Conservation (phyloP, 2,113 vertebrate genomes). For the Gavia stellata region DNA sequence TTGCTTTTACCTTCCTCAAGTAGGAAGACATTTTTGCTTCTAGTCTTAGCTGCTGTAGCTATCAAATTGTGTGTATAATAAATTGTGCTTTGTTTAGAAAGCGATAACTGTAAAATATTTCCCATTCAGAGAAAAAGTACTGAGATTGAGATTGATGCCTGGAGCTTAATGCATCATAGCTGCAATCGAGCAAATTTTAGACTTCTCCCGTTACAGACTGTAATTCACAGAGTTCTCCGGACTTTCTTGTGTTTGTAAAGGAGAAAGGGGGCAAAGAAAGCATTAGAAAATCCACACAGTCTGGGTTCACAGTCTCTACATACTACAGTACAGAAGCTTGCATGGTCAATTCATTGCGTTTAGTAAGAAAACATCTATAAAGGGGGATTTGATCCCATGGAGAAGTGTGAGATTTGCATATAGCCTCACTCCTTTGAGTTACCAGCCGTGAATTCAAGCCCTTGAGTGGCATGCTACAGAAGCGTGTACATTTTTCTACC, state of each 20-base stretch:
- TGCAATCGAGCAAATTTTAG: conserved; percentile 1
- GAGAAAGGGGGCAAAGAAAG: background rate
- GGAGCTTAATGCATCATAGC: conserved; percentile 14
- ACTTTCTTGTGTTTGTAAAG: background rate
- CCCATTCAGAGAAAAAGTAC: background rate
- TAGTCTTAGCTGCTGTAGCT: background rate
- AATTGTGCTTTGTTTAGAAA: conserved; percentile 41
- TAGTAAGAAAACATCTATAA: background rate
- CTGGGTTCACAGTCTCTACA: background rate
- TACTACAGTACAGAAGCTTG: background rate
- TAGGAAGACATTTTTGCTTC: background rate
- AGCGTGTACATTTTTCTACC: background rate
- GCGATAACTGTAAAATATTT: background rate
- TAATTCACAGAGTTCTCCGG: background rate
- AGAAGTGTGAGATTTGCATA: background rate
- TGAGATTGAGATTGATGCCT: background rate
- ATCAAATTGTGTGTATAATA: conserved; percentile 23
- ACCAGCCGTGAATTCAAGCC: background rate
- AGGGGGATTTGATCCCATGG: background rate
- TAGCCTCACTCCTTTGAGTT: background rate
- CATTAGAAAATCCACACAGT: background rate
- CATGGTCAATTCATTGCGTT: background rate
- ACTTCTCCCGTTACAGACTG: background rate
- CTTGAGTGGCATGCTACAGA: background rate
- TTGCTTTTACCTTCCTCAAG: conserved; percentile 26